phyloP scores from a whole-genome alignment of 2,888 invertebrate species.

The Agriopis leucophaearia region DNA sequence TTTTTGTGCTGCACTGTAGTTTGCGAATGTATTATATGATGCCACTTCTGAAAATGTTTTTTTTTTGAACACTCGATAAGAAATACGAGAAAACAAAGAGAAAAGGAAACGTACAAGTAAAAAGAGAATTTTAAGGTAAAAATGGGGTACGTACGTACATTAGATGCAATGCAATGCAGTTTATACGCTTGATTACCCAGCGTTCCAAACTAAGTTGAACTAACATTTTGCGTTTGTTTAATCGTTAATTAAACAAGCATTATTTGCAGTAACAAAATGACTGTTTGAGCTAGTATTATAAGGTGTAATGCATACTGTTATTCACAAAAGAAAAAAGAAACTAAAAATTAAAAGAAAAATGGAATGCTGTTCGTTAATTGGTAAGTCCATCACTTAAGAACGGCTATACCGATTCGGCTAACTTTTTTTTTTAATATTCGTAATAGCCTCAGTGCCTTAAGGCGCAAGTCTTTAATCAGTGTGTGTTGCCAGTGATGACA shows the following conservation, averaged over 20 bases:
- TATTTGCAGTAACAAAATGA: neutral
- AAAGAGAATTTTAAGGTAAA: too few relatives aligned
- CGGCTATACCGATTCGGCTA: too few relatives aligned
- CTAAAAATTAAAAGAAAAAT: too few relatives aligned
- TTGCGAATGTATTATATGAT: neutral
- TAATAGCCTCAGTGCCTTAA: too few relatives aligned
- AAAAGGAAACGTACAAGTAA: too few relatives aligned
- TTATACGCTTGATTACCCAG: constrained; percentile 2
- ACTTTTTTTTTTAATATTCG: too few relatives aligned
- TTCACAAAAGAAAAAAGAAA: neutral
- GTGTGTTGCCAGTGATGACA: too few relatives aligned
- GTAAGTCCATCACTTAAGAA: too few relatives aligned
- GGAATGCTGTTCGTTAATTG: too few relatives aligned
- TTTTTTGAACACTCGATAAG: neutral
- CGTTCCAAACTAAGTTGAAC: neutral
- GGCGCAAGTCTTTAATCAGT: too few relatives aligned
- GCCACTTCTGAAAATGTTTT: neutral
- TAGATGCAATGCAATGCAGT: neutral
- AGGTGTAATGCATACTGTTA: neutral
- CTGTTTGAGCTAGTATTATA: neutral
- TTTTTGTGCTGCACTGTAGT: neutral
- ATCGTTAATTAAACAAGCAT: neutral
- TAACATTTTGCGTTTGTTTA: neutral
- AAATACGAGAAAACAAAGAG: neutral
- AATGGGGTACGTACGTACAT: neutral